These are phyloP conservation scores for Zaprionus davidi DNA, from an alignment of 1,140 invertebrate species.

Conservation along the genomic window DNA sequence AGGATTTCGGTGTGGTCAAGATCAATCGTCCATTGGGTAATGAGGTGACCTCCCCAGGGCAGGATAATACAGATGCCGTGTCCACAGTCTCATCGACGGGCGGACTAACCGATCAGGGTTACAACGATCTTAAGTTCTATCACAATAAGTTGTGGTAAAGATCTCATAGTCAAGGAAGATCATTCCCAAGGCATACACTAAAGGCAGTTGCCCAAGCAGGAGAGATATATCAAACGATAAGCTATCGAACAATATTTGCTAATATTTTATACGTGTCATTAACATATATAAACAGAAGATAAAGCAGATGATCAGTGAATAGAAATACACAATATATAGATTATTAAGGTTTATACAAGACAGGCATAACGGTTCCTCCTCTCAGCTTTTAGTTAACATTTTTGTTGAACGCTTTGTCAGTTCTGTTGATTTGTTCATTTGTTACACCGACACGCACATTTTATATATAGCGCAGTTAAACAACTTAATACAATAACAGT, in stretches of 20 bases:
- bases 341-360: slow-evolving; percentile 35
- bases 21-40: slow-evolving; percentile 79
- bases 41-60: slow-evolving; percentile 60
- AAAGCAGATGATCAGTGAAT: too few relatives aligned
- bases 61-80: slow-evolving; percentile 71
- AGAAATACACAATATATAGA: slow-evolving; percentile 42
- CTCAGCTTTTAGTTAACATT: slow-evolving; percentile 51
- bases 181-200: neutral
- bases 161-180: too few relatives aligned
- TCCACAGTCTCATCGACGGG: slow-evolving; percentile 66
- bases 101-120: slow-evolving; percentile 86
- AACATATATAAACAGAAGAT: slow-evolving; percentile 31
- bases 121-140: slow-evolving; percentile 88
- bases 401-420: slow-evolving; percentile 62
- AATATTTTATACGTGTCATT: slow-evolving; percentile 65
- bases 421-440: slow-evolving; percentile 73
- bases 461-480: slow-evolving; percentile 51
- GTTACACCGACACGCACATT: slow-evolving; percentile 68
- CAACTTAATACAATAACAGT: slow-evolving; percentile 22
- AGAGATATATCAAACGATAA: slow-evolving; percentile 13
- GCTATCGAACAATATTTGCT: slow-evolving; percentile 48
- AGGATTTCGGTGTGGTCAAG: slow-evolving; percentile 81
- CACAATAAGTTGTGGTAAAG: slow-evolving; percentile 87
- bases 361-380: slow-evolving; percentile 66
- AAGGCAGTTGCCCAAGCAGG: neutral